A percentile compares a stretch with the other conserved stretches of the same genome.
Conservation (phyloP, 2,888 invertebrate genomes). For the Pheosia tremula region DNA sequence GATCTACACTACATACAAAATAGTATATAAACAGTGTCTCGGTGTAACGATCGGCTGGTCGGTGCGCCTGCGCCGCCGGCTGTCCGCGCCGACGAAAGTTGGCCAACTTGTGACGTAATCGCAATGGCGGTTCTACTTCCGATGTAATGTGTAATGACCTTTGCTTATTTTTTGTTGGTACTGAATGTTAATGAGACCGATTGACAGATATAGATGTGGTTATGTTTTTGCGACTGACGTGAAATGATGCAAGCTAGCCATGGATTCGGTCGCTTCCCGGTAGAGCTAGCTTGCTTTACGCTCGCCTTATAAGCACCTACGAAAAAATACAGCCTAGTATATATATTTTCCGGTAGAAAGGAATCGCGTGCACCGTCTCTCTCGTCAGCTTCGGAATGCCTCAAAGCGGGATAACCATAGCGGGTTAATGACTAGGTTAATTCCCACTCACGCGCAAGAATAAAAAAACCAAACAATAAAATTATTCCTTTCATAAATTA, state of each 20-base stretch:
- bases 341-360: too few species aligned
- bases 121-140: slow-evolving; percentile 46
- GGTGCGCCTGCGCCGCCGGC: not conserved
- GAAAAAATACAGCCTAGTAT: too few species aligned
- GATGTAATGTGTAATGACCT: slow-evolving; percentile 37
- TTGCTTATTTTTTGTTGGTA: slow-evolving; percentile 22
- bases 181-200: slow-evolving; percentile 31
- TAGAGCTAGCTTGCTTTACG: too few species aligned
- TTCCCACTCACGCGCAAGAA: too few species aligned
- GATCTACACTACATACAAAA: not conserved
- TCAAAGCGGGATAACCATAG: too few species aligned
- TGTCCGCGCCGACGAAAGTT: slow-evolving; percentile 42
- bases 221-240: not conserved
- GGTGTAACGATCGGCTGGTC: slow-evolving; percentile 8
- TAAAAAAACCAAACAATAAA: too few species aligned
- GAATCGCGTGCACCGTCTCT: too few species aligned
- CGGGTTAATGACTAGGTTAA: too few species aligned
- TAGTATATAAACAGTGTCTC: not conserved
- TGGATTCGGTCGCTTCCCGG: too few species aligned
- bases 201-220: slow-evolving; percentile 1
- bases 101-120: slow-evolving; percentile 47
- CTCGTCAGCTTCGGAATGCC: too few species aligned
- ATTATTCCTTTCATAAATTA: not conserved
- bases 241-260: too few species aligned
- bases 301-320: too few species aligned